phyloP scores from a whole-genome alignment of 2,113 vertebrate species.

The Paralichthys olivaceus region DNA sequence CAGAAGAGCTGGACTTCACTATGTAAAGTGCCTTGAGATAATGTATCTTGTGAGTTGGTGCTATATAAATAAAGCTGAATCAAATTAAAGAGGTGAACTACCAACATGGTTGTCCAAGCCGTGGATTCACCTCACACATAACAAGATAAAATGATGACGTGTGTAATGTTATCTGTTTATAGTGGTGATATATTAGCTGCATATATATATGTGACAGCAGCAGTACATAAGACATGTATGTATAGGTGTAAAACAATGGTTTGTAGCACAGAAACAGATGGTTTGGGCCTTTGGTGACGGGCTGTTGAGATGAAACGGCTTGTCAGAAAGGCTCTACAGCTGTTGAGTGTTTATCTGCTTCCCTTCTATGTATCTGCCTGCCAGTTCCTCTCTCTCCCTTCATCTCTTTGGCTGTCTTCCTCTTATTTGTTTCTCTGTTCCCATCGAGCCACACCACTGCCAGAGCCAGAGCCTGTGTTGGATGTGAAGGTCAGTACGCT shows the following conservation, averaged over 20 bases:
- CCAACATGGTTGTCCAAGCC: too few species aligned
- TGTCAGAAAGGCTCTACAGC: constrained; percentile 51
- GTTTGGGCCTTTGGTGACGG: constrained; percentile 17
- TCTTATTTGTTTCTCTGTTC: constrained; percentile 42
- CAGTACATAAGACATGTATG: background rate
- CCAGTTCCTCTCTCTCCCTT: constrained; percentile 38
- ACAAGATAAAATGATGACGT: background rate
- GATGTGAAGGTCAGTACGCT: constrained; percentile 38
- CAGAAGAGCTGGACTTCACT: too few species aligned
- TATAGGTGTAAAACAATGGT: constrained; percentile 9
- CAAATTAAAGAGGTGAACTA: too few species aligned
- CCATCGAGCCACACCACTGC: constrained; percentile 7
- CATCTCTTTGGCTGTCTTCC: constrained; percentile 39
- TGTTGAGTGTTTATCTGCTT: constrained; percentile 57
- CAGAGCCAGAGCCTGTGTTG: constrained; percentile 24
- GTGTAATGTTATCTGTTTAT: constrained; percentile 9
- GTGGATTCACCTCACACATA: background rate
- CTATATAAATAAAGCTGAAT: too few species aligned
- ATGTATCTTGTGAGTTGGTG: too few species aligned
- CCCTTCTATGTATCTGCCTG: constrained; percentile 46
- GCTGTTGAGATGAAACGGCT: constrained; percentile 49
- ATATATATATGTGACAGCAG: constrained; percentile 13
- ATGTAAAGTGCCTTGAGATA: too few species aligned
- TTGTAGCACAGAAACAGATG: constrained; percentile 53
- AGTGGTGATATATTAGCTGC: background rate